Percentiles rank a stretch among this genome's conserved stretches.
phyloP scores from a whole-genome alignment of 2,797 vertebrate genomes.

The Helarctos malayanus region DNA sequence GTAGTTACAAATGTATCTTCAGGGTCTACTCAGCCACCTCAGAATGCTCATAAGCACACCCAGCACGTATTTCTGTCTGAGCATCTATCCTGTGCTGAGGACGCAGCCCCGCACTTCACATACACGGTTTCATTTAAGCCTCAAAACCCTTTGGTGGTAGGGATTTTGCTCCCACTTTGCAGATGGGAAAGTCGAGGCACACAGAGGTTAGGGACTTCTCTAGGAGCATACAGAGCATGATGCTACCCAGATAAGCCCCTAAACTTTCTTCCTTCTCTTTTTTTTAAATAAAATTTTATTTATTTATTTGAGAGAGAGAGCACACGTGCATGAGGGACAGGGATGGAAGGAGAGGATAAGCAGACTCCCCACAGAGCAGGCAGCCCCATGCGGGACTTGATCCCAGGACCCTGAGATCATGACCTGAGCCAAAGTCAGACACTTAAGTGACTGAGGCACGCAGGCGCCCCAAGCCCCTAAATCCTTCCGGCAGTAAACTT shows the following conservation, averaged over 20 bases:
- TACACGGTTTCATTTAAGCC: not conserved
- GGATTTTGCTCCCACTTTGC: not conserved
- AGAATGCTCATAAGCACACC: not conserved
- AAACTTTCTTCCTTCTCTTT: not conserved
- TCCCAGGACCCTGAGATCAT: not conserved
- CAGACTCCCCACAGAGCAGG: not conserved
- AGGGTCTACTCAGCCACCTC: not conserved
- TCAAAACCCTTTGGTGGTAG: not conserved
- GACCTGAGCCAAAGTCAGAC: not conserved
- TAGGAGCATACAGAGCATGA: not conserved
- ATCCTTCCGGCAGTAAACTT: not conserved
- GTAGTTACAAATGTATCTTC: not conserved
- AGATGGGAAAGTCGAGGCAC: not conserved
- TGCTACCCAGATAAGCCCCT: not conserved
- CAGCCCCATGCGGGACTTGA: not conserved
- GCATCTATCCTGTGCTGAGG: not conserved
- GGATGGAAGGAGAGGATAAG: not conserved
- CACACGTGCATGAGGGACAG: not conserved
- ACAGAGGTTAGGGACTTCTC: not conserved
- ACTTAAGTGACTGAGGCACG: not conserved
- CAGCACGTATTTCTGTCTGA: not conserved
- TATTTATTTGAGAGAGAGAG: not conserved
- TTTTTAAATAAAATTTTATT: no score
- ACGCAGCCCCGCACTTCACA: not conserved
- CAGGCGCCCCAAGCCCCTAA: not conserved